Evolutionary conservation across 2,888 invertebrate species (phyloP).

Genomic region (Thymelicus acteon): DNA sequence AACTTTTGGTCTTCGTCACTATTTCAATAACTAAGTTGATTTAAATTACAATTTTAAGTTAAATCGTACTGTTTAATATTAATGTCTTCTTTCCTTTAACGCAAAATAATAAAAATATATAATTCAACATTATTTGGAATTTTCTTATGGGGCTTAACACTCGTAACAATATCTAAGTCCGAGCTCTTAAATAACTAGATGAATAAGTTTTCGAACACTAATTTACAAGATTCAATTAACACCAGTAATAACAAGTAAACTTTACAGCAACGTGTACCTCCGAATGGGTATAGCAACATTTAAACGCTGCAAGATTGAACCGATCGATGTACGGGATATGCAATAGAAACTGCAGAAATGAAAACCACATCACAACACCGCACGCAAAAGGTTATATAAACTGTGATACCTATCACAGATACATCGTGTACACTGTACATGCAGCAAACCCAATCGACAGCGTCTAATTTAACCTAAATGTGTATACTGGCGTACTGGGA

Average conservation of each 20-base stretch:
- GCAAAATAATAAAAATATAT: too few species aligned
- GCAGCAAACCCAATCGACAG: constrained; percentile 14
- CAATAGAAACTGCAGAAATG: neutral
- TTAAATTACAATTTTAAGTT: neutral
- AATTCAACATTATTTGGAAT: too few species aligned
- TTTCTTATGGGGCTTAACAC: too few species aligned
- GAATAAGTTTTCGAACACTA: too few species aligned
- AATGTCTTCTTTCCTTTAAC: too few species aligned
- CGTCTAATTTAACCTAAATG: constrained; percentile 32
- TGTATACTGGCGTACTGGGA: constrained; percentile 20
- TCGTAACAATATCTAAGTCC: too few species aligned
- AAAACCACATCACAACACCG: constrained; percentile 1
- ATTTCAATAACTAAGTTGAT: constrained; percentile 5
- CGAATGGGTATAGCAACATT: too few species aligned
- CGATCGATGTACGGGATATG: neutral
- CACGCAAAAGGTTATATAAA: neutral
- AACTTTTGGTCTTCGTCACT: constrained; percentile 17
- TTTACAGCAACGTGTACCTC: too few species aligned
- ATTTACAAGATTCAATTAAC: too few species aligned
- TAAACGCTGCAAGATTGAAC: too few species aligned
- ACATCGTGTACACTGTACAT: neutral
- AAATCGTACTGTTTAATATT: neutral
- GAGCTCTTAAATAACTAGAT: too few species aligned
- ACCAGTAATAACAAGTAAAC: too few species aligned
- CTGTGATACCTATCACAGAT: neutral